Evolutionary conservation across 2,113 vertebrate genomes (phyloP).

Genomic region (Poeciliopsis retropinna): DNA sequence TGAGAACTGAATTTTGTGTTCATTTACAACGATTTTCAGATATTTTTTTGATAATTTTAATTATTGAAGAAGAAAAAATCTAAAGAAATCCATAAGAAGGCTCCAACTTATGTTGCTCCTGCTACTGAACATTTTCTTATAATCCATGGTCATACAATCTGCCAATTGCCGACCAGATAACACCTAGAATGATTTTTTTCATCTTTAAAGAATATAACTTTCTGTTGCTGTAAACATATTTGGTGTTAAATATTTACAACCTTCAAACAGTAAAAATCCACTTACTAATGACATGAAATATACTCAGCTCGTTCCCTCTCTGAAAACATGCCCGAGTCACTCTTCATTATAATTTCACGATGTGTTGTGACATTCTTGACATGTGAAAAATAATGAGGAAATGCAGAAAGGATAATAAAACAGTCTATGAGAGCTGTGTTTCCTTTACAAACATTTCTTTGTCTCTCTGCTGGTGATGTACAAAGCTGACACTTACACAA

Average conservation of each 20-base stretch:
- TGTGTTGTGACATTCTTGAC: constrained; percentile 57
- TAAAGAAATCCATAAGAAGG: neutral
- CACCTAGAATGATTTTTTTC: constrained; percentile 11
- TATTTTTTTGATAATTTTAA: neutral
- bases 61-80: neutral
- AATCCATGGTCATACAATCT: constrained; percentile 23
- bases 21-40: neutral
- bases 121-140: constrained; percentile 1
- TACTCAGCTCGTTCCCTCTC: constrained; percentile 27
- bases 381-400: constrained; percentile 50
- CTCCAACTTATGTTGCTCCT: too few species aligned
- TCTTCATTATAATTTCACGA: constrained; percentile 56
- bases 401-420: constrained; percentile 48
- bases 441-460: constrained; percentile 16
- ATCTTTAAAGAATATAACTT: constrained; percentile 2
- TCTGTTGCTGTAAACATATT: neutral
- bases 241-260: constrained; percentile 46
- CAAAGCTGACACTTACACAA: constrained; percentile 77
- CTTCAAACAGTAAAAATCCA: constrained; percentile 15
- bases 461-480: constrained; percentile 29
- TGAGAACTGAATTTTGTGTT: too few species aligned
- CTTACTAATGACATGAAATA: constrained; percentile 27
- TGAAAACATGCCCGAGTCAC: constrained; percentile 46
- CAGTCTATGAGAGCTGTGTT: constrained; percentile 31
- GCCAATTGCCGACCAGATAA: neutral